Percentiles rank a stretch among this genome's conserved stretches.
These are phyloP conservation scores for Bambusicola thoracicus DNA, from an alignment of 2,113 vertebrate genomes.

Conservation along the genomic window DNA sequence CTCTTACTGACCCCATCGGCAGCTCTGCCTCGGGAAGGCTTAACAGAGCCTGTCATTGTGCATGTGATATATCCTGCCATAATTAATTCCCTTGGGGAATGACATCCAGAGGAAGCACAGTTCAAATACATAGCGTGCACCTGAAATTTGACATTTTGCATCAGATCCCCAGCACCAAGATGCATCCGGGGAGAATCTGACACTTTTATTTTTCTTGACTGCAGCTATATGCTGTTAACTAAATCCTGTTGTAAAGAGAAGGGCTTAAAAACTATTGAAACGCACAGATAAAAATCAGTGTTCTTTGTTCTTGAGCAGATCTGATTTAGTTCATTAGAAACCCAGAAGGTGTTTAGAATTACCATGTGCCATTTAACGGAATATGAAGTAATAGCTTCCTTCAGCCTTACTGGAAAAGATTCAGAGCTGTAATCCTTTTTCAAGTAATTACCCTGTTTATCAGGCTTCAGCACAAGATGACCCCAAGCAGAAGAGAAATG, in stretches of 20 bases:
- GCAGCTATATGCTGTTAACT: neutral
- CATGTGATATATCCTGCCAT: neutral
- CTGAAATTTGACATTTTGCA: slow-evolving; percentile 23
- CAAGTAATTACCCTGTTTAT: slow-evolving; percentile 35
- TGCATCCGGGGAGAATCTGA: neutral
- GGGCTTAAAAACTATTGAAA: slow-evolving; percentile 2
- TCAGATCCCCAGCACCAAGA: slow-evolving; percentile 1
- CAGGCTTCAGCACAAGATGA: slow-evolving; percentile 21
- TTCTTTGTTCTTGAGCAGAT: slow-evolving; percentile 15
- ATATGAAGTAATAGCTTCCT: slow-evolving; percentile 27
- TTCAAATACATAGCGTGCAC: neutral
- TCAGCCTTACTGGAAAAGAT: slow-evolving; percentile 30
- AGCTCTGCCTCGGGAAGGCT: slow-evolving; percentile 17
- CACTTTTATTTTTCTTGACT: neutral
- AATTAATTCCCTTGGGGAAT: slow-evolving; percentile 41
- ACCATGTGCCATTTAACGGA: neutral
- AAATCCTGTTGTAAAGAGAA: neutral
- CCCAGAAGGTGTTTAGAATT: slow-evolving; percentile 18
- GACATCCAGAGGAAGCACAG: neutral
- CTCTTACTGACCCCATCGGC: neutral
- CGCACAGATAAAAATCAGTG: neutral
- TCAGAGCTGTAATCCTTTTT: slow-evolving; percentile 33
- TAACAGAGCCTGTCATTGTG: slow-evolving; percentile 29
- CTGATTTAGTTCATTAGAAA: slow-evolving; percentile 5
- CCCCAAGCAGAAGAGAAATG: neutral